A percentile compares a stretch with the other conserved stretches of the same genome.
phyloP scores from a whole-genome alignment of 2,888 invertebrate genomes.

The Coremacera marginata region DNA sequence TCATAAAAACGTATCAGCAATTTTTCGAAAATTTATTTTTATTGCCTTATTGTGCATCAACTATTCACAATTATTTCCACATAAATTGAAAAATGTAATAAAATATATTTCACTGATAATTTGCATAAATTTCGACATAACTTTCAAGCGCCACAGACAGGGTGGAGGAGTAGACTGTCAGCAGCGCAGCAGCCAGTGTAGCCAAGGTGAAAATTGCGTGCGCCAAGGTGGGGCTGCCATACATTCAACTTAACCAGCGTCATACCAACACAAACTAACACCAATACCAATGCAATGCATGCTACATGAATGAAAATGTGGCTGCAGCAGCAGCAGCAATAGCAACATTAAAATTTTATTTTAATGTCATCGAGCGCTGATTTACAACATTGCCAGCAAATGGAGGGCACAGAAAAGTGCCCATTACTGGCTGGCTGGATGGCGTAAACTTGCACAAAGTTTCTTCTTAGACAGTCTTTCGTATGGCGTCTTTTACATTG shows the following conservation, averaged over 20 bases:
- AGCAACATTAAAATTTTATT: conserved; percentile 65
- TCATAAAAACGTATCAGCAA: conserved; percentile 28
- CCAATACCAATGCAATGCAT: conserved; percentile 37
- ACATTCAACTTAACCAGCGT: not conserved
- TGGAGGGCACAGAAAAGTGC: not conserved
- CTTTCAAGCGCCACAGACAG: not conserved
- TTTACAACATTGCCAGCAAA: conserved; percentile 55
- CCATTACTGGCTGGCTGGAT: not conserved
- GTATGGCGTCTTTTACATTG: conserved; percentile 21
- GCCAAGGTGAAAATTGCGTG: conserved; percentile 64
- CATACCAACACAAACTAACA: no score
- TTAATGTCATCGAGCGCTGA: conserved; percentile 68
- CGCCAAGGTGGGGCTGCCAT: not conserved
- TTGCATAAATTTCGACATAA: conserved; percentile 29
- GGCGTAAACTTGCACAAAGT: conserved; percentile 19
- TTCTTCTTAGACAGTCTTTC: conserved; percentile 15
- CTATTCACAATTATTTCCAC: conserved; percentile 66
- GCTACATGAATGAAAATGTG: not conserved
- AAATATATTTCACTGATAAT: conserved; percentile 36
- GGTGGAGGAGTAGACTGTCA: not conserved
- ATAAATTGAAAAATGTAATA: conserved; percentile 30
- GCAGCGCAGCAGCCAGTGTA: conserved; percentile 48
- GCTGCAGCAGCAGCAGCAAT: conserved; percentile 5
- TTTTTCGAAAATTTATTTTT: conserved; percentile 61
- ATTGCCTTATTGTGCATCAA: conserved; percentile 64